Base-by-base conservation (phyloP, 2,888 invertebrate species). In the Hipparchia sbordonii region DNA sequence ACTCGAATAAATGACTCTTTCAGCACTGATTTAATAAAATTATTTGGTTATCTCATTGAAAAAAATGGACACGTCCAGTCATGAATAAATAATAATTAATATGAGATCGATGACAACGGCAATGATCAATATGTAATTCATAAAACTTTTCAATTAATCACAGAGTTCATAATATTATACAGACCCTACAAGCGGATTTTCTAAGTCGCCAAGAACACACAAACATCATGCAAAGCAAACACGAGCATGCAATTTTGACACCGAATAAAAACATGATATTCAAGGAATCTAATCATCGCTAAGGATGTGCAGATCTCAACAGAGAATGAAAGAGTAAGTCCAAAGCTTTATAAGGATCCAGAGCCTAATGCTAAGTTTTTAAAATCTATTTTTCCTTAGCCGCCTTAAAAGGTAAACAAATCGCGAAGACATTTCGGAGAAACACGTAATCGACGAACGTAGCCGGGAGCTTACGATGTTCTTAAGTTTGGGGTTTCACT, bases 171-270 rank as follows among this genome's bases (percentile, higher is more conserved):
- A 23, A 4, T 39, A 39, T 39, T 0, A 4, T 39, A 51, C 48
- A 65, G 23, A 72, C 61, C 61, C 62, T 66, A 73, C 39, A 67
- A 67, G 71, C 66, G 60, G 56, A 45, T 45, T 63, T 63, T 57
- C 52, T 72, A 70, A 56, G 9, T 52, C 60, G 39, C 59, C 65
- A 74, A 75, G 65, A 74, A 72, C 46, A 70, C 66, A 33, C 39
- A 39, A 67, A 71, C 13, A 61, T 60, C 78, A 79, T 79, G 79
- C 79, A 74, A 77, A 77, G 77, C 75, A 52, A 73, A 76, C 61
- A 72, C 68, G 45, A 71, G 54, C 73, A 78, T 75, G 73, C 76
- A 77, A 48, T 73, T 71, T 65, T 39, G 54, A 75, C 67, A 72
- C 12, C 52, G 54, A 73, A 39, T 10, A 23, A 63, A 33, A 13